Percentiles rank a stretch among this genome's conserved stretches.
These are phyloP conservation scores for Cydia fagiglandana DNA, from an alignment of 1,140 invertebrate genomes.

Conservation along the genomic window DNA sequence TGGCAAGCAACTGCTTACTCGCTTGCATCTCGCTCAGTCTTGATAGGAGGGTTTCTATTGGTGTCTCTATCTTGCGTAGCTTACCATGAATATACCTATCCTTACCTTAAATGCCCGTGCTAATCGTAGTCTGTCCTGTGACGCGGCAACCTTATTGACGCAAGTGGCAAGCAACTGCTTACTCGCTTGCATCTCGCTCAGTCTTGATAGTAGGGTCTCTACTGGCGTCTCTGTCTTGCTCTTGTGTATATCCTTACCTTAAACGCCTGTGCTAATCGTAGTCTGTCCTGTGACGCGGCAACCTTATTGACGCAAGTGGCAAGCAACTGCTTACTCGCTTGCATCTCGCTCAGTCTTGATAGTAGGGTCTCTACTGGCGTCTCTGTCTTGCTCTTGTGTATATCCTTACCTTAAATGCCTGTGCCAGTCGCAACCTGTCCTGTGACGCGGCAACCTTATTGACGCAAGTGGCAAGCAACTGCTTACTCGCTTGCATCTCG, in stretches of 20 bases:
- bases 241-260: conserved; percentile 52
- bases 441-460: conserved; percentile 58
- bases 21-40: conserved; percentile 61
- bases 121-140: conserved; percentile 60
- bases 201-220: conserved; percentile 57
- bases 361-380: conserved; percentile 60
- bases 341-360: conserved; percentile 57
- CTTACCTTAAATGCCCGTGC: conserved; percentile 71
- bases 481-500: conserved; percentile 56
- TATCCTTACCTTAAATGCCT: conserved; percentile 66
- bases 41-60: conserved; percentile 61
- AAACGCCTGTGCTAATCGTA: conserved; percentile 65
- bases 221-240: conserved; percentile 40
- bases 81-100: too few species aligned
- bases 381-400: background rate
- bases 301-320: conserved; percentile 62
- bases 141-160: conserved; percentile 55
- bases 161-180: conserved; percentile 56
- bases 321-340: conserved; percentile 56
- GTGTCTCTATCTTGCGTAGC: conserved; percentile 17
- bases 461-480: conserved; percentile 60
- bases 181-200: conserved; percentile 60
- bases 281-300: conserved; percentile 55
- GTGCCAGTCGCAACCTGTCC: conserved; percentile 62
- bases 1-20: conserved; percentile 52